Evolutionary conservation across 2,888 invertebrate genomes (phyloP), one percentile per base, ranked within the genome.

Genomic region (Troglohyphantes excavatus): DNA sequence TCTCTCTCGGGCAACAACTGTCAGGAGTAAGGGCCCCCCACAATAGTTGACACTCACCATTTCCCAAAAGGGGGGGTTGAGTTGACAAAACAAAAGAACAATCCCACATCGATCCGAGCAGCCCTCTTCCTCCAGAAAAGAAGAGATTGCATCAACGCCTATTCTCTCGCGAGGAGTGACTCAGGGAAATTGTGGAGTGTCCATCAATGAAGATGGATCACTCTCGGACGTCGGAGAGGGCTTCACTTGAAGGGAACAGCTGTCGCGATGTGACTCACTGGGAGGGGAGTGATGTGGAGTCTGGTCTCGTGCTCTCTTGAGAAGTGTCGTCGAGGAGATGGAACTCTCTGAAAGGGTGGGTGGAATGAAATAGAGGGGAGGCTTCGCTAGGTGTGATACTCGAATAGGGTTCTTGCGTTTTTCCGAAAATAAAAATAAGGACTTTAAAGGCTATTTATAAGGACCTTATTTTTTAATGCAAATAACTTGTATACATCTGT

Each of bases 121-220:
- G 39, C 53, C n/a, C 17, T 33, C 5, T 33, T 33, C 33, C 33
- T 53, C n/a, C n/a, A n/a, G 5, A 53, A 53, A 17, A 29, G 26
- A 65, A 65, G 68, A 68, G 68, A 68, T 68, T 68, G 68, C 33
- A 68, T 68, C 68, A 33, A 68, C 68, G n/a, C 53, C 53, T 17
- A 53, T 53, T 53, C 39, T 39, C 39, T 39, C 1, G 39, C 7
- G 39, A 39, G 39, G 53, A n/a, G 53, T 53, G 53, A 53, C 17
- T 53, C 53, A 65, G 23, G 39, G 65, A 59, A 72, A 43, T 33
- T 43, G 65, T 43, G 39, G 39, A 78, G 65, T 78, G 65, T 65
- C 78, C 63, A 23, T 26, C 43, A 17, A 65, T 65, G 78, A 65
- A 78, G 78, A 78, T 78, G 78, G 78, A 78, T 78, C 39, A 43